Base-by-base conservation (phyloP, 2,888 invertebrate species). In the Itoplectis maculator region DNA sequence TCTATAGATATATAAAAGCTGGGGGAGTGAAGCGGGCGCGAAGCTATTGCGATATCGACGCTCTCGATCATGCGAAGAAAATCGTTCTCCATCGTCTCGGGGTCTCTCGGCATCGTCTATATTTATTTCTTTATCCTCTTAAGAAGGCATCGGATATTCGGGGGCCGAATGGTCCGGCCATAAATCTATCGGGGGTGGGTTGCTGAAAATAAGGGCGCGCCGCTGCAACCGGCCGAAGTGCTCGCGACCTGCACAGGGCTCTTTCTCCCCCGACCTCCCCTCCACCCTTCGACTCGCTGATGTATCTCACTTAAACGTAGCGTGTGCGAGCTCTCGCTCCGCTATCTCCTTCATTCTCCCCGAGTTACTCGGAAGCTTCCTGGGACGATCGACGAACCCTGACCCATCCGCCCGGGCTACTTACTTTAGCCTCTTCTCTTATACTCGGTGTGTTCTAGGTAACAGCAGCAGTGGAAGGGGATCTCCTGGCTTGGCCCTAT, bases 131-230 rank as follows among this genome's bases (percentile, higher is more conserved):
- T 75, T 80, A 68, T 75, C 65, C 73, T 63, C 66, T 83, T 54
- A 73, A 79, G 74, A 51, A 73, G 65, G 78, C 78, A 78, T 78
- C 78, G 79, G 81, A 84, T 84, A 82, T 84, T 84, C 79, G n/a
- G n/a, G 79, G 63, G 70, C 59, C 45, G 75, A 75, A 84, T 81
- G 81, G 75, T 75, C 75, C 56, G 49, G 75, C 81, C 35, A 84
- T 84, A 84, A 84, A 84, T 84, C 83, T 79, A 84, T 82, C 66
- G 79, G 63, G 66, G 29, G 9, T 65, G 72, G 69, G n/a, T n/a
- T n/a, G n/a, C n/a, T n/a, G n/a, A n/a, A 61, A 79, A 82, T 84
- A 56, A 78, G 81, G 79, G 83, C 66, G 47, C 13, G 51, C 59
- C 37, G 54, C 73, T 66, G 74, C 79, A 72, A 70, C n/a, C n/a